Evolutionary conservation across 2,888 invertebrate genomes (phyloP), one percentile per base, ranked within the genome.

Genomic region (Drosophila incognita): DNA sequence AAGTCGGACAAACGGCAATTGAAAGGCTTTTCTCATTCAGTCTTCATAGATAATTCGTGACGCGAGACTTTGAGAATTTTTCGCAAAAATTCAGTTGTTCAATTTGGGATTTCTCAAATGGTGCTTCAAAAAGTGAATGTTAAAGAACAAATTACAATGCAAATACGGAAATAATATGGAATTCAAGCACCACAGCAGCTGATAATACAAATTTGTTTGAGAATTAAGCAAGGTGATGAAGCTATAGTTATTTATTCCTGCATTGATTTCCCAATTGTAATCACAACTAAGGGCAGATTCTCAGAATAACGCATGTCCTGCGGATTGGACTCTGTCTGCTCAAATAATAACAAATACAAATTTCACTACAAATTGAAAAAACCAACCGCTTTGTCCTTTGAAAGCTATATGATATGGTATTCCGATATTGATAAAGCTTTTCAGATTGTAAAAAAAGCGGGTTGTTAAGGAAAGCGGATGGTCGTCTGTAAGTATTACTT

Each of bases 41-140:
- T 83, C 77, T 77, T 64, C 74, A 71, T 58, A 63, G 57, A 57
- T 73, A 71, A 70, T 73, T 68, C 80, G 80, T 62, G 77, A 38
- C 68, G 87, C 54, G 71, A 69, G 57, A 80, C 77, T 65, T 79
- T 61, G 21, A 24, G n/a, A 57, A 52, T 48, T 49, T 49, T 42
- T 56, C 71, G 77, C 59, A 62, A 57, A 56, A 56, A 40, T 46
- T 49, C 36, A 31, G 8, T 24, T 21, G 29, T 49, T 24, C 2
- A 29, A 36, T 15, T 31, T 27, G 24, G n/a, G n/a, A 36, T 46
- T 42, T 42, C 18, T 24, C 13, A 27, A 27, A 53, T 54, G 35
- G 35, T 33, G n/a, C 21, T 33, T 27, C 5, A 11, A 35, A n/a
- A 67, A 36, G 35, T 51, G 56, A 40, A 40, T 42, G 11, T 4